Conservation (phyloP, 2,113 vertebrate species). For the Willisornis vidua region DNA sequence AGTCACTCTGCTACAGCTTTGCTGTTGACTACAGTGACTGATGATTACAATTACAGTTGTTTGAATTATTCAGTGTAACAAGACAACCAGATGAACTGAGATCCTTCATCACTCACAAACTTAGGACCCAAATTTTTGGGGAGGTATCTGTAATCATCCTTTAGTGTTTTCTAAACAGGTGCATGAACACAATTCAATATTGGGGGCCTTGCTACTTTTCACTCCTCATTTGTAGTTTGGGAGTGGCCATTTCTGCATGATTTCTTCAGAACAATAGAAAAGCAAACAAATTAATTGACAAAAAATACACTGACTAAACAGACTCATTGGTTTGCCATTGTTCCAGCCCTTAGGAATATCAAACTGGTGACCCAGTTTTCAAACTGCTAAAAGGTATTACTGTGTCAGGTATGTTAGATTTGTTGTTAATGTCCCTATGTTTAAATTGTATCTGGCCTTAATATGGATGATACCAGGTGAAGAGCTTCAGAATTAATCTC, state of each 20-base stretch:
- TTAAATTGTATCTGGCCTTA: constrained; percentile 26
- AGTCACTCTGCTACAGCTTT: neutral
- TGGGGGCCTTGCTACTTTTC: neutral
- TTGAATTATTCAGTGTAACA: constrained; percentile 26
- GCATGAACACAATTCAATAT: neutral
- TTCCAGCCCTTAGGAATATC: neutral
- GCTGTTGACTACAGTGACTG: neutral
- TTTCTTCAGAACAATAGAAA: neutral
- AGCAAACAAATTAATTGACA: neutral
- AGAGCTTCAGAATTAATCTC: constrained; percentile 36
- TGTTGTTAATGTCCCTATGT: constrained; percentile 18
- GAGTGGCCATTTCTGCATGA: neutral
- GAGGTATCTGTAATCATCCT: neutral
- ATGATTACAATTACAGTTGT: neutral
- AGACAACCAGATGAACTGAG: neutral
- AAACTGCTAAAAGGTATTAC: neutral
- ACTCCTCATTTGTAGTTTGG: neutral
- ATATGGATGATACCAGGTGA: constrained; percentile 30
- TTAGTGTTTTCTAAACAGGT: neutral
- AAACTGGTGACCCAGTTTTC: constrained; percentile 30
- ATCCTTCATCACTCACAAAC: neutral
- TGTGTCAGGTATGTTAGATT: constrained; percentile 46
- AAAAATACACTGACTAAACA: neutral
- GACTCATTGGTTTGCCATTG: neutral
- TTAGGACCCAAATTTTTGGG: neutral